These are phyloP conservation scores for Astreopora myriophthalma DNA, from an alignment of 64 coral and sea anemone genomes.

Conservation along the genomic window DNA sequence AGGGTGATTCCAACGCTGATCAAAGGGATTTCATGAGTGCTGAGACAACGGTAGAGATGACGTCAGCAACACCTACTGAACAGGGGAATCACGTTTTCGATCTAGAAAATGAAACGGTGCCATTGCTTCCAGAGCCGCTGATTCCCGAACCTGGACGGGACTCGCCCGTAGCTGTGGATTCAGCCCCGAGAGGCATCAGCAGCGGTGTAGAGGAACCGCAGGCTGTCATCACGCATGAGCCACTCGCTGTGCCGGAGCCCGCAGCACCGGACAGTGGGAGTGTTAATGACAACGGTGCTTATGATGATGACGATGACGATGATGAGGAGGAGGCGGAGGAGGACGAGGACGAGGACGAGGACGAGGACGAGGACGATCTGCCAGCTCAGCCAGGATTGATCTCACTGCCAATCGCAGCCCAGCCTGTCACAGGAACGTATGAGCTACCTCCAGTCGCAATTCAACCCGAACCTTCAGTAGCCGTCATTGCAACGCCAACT, in stretches of 20 bases:
- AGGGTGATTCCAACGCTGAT: not conserved
- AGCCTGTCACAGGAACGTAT: not conserved
- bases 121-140: not conserved
- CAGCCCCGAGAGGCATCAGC: not conserved
- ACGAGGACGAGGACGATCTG: too few species aligned
- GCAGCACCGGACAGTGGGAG: not conserved
- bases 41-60: not conserved
- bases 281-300: not conserved
- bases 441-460: constrained; percentile 3
- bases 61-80: not conserved
- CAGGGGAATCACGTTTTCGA: not conserved
- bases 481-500: not conserved
- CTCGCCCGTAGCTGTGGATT: not conserved
- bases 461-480: constrained; percentile 7
- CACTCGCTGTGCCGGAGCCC: not conserved
- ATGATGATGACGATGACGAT: not conserved
- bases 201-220: not conserved
- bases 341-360: not conserved
- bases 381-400: not conserved
- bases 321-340: not conserved
- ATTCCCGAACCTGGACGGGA: not conserved
- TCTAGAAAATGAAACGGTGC: not conserved
- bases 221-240: not conserved
- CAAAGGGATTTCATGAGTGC: not conserved
- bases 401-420: constrained; percentile 17